Percentiles rank a stretch among this genome's conserved stretches.
These are phyloP conservation scores for Strix uralensis DNA, from an alignment of 2,113 vertebrate species.

Conservation along the genomic window DNA sequence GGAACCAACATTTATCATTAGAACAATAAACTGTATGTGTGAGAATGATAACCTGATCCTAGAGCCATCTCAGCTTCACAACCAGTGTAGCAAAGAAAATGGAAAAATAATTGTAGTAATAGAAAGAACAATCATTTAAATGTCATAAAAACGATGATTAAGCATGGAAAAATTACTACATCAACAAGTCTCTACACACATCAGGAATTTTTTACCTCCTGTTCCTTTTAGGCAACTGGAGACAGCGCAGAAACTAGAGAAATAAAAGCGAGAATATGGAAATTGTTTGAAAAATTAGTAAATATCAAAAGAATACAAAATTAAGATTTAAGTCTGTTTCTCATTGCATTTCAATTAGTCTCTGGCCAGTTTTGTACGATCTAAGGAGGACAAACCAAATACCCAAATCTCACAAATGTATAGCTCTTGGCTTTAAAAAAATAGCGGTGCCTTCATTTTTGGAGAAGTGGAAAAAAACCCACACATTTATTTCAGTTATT, in stretches of 20 bases:
- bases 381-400: background rate
- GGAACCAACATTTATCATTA: background rate
- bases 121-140: background rate
- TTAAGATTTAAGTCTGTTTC: background rate
- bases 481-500: background rate
- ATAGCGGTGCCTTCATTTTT: background rate
- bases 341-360: background rate
- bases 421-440: background rate
- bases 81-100: background rate
- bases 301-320: background rate
- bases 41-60: background rate
- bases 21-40: background rate
- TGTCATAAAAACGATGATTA: background rate
- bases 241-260: background rate
- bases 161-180: background rate
- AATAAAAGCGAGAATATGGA: background rate
- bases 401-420: background rate
- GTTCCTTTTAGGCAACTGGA: background rate
- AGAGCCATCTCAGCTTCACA: background rate
- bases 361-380: background rate
- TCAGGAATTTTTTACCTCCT: background rate
- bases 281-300: background rate
- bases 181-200: background rate
- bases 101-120: background rate
- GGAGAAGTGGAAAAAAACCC: background rate